Percentiles rank a stretch among this genome's conserved stretches.
These are phyloP conservation scores for Akabosia matsudoensis DNA, from an alignment of 1,140 invertebrate genomes.

Conservation along the genomic window DNA sequence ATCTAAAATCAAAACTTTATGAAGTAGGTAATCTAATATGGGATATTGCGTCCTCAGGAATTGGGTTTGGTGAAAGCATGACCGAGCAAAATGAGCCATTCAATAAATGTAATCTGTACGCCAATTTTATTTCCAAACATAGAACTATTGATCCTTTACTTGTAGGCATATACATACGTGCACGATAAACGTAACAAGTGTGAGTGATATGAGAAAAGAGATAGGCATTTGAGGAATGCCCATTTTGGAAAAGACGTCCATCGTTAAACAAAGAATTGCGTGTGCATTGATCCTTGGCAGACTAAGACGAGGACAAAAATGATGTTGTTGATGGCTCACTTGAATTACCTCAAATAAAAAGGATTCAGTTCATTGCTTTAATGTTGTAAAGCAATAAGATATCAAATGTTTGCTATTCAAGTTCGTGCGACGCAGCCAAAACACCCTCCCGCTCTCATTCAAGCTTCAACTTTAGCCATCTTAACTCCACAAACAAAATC, in stretches of 20 bases:
- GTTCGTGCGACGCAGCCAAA: not conserved
- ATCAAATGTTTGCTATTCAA: not conserved
- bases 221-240: not conserved
- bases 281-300: not conserved
- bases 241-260: not conserved
- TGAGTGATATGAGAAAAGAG: not conserved
- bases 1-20: no score
- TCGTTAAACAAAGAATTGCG: not conserved
- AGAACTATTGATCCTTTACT: no score
- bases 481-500: constrained; percentile 4
- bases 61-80: no score
- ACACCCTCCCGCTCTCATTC: not conserved
- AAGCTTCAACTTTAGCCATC: not conserved
- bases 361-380: not conserved
- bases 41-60: no score
- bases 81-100: no score
- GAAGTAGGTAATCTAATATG: no score
- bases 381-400: no score
- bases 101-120: not conserved
- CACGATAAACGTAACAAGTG: not conserved
- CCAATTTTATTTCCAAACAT: constrained; percentile 7
- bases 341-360: not conserved
- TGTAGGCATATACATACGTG: no score
- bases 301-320: not conserved
- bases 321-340: not conserved